Conservation (phyloP, 2,888 invertebrate genomes). For the Dione vanillae region DNA sequence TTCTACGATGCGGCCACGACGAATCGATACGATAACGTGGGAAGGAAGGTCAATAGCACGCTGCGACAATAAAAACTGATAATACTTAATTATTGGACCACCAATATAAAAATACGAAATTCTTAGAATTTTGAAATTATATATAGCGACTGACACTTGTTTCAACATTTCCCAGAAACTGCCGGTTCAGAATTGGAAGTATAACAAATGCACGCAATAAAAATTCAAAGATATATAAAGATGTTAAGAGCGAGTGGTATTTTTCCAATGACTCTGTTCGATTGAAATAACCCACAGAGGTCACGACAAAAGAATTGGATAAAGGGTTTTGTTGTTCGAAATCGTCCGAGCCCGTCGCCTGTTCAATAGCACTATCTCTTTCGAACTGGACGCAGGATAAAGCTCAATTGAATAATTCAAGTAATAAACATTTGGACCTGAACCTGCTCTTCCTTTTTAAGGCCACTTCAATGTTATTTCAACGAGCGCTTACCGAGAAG, state of each 20-base stretch:
- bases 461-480: slow-evolving; percentile 49
- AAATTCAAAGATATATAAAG: slow-evolving; percentile 14
- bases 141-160: slow-evolving; percentile 3
- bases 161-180: not conserved
- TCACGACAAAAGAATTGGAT: slow-evolving; percentile 27
- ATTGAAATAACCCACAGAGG: slow-evolving; percentile 40
- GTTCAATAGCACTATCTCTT: slow-evolving; percentile 39
- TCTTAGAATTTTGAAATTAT: slow-evolving; percentile 31
- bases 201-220: slow-evolving; percentile 4
- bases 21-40: slow-evolving; percentile 28
- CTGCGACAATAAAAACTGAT: slow-evolving; percentile 36
- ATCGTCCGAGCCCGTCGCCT: slow-evolving; percentile 22
- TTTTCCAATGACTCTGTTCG: slow-evolving; percentile 39
- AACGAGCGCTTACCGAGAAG: slow-evolving; percentile 52
- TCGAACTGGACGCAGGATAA: slow-evolving; percentile 47
- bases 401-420: slow-evolving; percentile 55
- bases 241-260: slow-evolving; percentile 10
- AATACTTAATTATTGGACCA: slow-evolving; percentile 38
- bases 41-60: slow-evolving; percentile 48
- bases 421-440: slow-evolving; percentile 53
- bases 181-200: slow-evolving; percentile 2
- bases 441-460: slow-evolving; percentile 52
- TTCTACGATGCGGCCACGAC: too few species aligned
- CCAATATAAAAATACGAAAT: slow-evolving; percentile 39
- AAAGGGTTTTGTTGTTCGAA: slow-evolving; percentile 32